Base-by-base conservation (phyloP, 2,113 vertebrate species). In the Amblyopsis rosae region DNA sequence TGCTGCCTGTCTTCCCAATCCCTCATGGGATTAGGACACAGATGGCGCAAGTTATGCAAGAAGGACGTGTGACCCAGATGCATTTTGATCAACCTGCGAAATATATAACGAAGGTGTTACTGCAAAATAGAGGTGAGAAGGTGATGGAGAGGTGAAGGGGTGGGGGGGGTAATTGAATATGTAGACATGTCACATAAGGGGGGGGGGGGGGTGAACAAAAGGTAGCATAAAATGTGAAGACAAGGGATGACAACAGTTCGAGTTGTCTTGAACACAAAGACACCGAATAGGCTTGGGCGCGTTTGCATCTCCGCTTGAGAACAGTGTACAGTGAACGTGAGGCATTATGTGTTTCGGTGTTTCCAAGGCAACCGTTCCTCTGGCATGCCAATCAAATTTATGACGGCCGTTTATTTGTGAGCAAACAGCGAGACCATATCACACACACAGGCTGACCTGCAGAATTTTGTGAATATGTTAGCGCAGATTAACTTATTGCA, bases 331-430 rank as follows among this genome's bases (percentile, higher is more conserved):
- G 13, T 16, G 63, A 86, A 75, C 82, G 61, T 17, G 6, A 79
- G 77, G 69, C 71, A 84, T 84, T 86, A 86, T 85, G 75, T 87
- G 59, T 90, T 84, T 76, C 65, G 70, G 66, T 12, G 73, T 91
- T 87, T 82, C 88, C 86, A 86, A 64, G 83, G 86, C 80, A 89
- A 89, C 86, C 59, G 71, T 70, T 84, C 64, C 72, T 70, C 58
- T 65, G 74, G 54, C 75, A 72, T 83, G 80, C 71, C 86, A 84
- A 75, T 88, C 81, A 63, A 12, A 47, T 19, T 8, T 33, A 82
- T 79, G 16, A 75, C 60, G 50, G 69, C 45, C 62, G 54, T 70
- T 78, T 79, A 77, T 80, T 76, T 80, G 69, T 85, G 58, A 69
- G 66, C 58, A 67, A 62, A 69, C 64, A 72, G 70, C 72, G 65